A percentile compares a stretch with the other conserved stretches of the same genome.
These are phyloP conservation scores for Xenotilapia caudafasciata DNA, from an alignment of 2,113 vertebrate genomes.

Conservation along the genomic window DNA sequence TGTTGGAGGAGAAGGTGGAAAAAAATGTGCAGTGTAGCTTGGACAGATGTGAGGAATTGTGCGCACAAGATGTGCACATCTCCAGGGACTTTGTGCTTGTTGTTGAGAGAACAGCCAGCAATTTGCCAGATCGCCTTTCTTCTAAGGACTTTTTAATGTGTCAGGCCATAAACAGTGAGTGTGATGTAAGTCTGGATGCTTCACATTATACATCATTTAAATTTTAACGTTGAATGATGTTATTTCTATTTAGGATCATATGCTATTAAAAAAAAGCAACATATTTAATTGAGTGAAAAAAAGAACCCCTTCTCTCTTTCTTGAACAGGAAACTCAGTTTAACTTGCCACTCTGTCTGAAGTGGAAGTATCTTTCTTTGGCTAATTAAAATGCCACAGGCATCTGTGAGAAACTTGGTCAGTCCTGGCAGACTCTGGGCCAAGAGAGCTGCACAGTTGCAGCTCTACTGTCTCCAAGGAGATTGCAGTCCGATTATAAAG, in stretches of 20 bases:
- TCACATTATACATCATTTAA: not conserved
- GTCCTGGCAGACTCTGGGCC: not conserved
- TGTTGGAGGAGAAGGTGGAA: not conserved
- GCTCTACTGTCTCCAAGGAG: slow-evolving; percentile 54
- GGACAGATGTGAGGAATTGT: slow-evolving; percentile 26
- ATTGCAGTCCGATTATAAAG: slow-evolving; percentile 18
- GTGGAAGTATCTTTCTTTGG: slow-evolving; percentile 10
- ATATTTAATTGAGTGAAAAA: not conserved
- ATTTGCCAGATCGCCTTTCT: slow-evolving; percentile 1
- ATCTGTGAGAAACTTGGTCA: slow-evolving; percentile 52
- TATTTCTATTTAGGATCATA: not conserved
- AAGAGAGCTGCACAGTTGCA: slow-evolving; percentile 40
- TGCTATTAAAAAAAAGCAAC: not conserved
- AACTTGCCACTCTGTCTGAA: not conserved
- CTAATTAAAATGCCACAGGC: slow-evolving; percentile 64
- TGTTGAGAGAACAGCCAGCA: not conserved
- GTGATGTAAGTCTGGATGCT: not conserved
- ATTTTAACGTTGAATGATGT: not conserved
- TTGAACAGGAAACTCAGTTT: not conserved
- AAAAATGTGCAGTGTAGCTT: not conserved
- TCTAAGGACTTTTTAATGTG: slow-evolving; percentile 17
- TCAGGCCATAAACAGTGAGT: not conserved
- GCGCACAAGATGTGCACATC: slow-evolving; percentile 9
- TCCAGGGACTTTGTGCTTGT: not conserved
- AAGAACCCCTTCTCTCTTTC: not conserved